These are phyloP conservation scores for Drosophila sucinea DNA, from an alignment of 1,140 invertebrate genomes.

Conservation along the genomic window DNA sequence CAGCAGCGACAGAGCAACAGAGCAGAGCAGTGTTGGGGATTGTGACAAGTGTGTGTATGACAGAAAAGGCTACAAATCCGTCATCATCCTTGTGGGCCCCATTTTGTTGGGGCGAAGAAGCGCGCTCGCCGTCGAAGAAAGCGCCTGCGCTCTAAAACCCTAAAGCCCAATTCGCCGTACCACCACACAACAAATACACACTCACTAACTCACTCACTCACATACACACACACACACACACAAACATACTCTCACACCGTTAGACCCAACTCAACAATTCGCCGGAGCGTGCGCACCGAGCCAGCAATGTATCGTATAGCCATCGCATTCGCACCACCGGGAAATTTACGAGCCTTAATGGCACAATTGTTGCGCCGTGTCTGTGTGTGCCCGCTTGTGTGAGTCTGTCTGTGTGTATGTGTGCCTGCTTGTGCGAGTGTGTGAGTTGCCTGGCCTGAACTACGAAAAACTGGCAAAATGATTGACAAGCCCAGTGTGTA, in stretches of 20 bases:
- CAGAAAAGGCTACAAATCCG: constrained; percentile 83
- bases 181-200: constrained; percentile 4
- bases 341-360: constrained; percentile 74
- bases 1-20: constrained; percentile 35
- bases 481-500: constrained; percentile 71
- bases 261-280: constrained; percentile 27
- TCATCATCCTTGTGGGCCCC: constrained; percentile 69
- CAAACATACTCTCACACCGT: constrained; percentile 10
- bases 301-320: constrained; percentile 41
- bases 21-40: constrained; percentile 35
- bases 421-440: constrained; percentile 33
- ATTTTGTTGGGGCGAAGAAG: constrained; percentile 34
- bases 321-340: constrained; percentile 57
- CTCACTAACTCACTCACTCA: constrained; percentile 14
- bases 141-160: constrained; percentile 63
- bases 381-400: background rate
- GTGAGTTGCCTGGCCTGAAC: constrained; percentile 18
- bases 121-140: constrained; percentile 36
- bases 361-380: constrained; percentile 80
- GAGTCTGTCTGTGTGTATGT: background rate
- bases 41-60: constrained; percentile 80
- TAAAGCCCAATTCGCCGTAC: constrained; percentile 50
- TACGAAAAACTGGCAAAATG: constrained; percentile 13
- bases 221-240: constrained; percentile 14
- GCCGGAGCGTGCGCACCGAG: constrained; percentile 43